Conservation (phyloP, 1,140 invertebrate genomes). For the Diabrotica undecimpunctata region DNA sequence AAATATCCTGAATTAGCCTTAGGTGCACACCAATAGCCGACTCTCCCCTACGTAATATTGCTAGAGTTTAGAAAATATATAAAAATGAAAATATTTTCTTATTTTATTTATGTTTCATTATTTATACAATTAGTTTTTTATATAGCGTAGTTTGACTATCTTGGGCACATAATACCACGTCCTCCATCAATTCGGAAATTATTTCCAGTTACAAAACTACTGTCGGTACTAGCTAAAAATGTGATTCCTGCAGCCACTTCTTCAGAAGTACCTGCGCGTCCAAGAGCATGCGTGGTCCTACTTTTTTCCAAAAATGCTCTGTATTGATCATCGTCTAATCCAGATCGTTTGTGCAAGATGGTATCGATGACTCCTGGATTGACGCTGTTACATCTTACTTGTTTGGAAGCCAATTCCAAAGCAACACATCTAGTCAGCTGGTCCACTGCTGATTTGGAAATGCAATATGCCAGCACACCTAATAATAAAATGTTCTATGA, state of each 20-base stretch:
- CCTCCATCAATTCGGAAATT: constrained; percentile 77
- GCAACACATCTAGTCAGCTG: constrained; percentile 80
- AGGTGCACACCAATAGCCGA: too few relatives aligned
- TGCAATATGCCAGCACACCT: constrained; percentile 72
- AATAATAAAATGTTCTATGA: too few relatives aligned
- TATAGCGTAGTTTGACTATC: too few relatives aligned
- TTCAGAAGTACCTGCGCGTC: constrained; percentile 61
- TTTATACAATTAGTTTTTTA: too few relatives aligned
- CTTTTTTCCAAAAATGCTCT: constrained; percentile 64
- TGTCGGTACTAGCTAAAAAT: constrained; percentile 72
- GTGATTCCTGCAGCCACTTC: constrained; percentile 75
- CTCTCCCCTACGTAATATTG: too few relatives aligned
- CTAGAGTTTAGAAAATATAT: too few relatives aligned
- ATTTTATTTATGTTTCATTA: too few relatives aligned
- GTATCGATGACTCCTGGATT: constrained; percentile 73
- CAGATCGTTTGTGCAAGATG: constrained; percentile 64
- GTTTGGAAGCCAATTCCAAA: constrained; percentile 74
- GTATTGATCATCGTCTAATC: constrained; percentile 63
- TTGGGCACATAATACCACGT: constrained; percentile 64
- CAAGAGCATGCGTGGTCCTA: constrained; percentile 72
- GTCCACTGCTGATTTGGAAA: constrained; percentile 85
- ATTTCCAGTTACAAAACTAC: constrained; percentile 73
- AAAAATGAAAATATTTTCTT: too few relatives aligned
- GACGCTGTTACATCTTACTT: constrained; percentile 80
- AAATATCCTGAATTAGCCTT: too few relatives aligned